Evolutionary conservation across 2,797 vertebrate genomes (phyloP).

Genomic region (Anguilla marmorata): DNA sequence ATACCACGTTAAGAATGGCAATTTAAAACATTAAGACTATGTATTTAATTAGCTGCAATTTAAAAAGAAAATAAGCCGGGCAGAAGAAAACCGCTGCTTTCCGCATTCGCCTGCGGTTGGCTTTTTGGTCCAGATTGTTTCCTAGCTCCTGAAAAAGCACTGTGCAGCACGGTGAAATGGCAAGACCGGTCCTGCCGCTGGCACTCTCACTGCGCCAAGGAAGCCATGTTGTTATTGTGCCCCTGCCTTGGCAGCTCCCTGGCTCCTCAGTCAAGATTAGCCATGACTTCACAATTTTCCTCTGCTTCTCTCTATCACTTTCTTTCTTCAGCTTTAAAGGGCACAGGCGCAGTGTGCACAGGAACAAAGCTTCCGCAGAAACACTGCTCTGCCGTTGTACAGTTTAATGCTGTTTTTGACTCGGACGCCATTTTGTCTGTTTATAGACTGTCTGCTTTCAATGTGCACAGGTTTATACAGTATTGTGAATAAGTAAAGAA

Average conservation of each 20-base stretch:
- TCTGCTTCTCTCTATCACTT: constrained; percentile 15
- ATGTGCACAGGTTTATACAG: constrained; percentile 4
- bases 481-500: neutral
- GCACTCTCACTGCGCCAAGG: constrained; percentile 39
- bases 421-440: constrained; percentile 32
- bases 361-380: constrained; percentile 2
- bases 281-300: constrained; percentile 32
- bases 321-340: constrained; percentile 23
- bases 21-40: neutral
- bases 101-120: neutral
- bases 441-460: neutral
- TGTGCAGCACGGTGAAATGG: constrained; percentile 37
- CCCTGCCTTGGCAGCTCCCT: constrained; percentile 40
- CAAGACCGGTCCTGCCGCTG: constrained; percentile 37
- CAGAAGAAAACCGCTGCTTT: neutral
- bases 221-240: constrained; percentile 50
- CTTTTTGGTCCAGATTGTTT: neutral
- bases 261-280: constrained; percentile 35
- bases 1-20: neutral
- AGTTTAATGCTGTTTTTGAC: constrained; percentile 2
- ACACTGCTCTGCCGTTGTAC: neutral
- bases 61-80: neutral
- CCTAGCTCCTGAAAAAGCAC: constrained; percentile 12
- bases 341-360: constrained; percentile 27
- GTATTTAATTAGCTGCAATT: neutral